These are phyloP conservation scores for Hylomyscus alleni DNA, from an alignment of 2,797 vertebrate species.

Conservation along the genomic window DNA sequence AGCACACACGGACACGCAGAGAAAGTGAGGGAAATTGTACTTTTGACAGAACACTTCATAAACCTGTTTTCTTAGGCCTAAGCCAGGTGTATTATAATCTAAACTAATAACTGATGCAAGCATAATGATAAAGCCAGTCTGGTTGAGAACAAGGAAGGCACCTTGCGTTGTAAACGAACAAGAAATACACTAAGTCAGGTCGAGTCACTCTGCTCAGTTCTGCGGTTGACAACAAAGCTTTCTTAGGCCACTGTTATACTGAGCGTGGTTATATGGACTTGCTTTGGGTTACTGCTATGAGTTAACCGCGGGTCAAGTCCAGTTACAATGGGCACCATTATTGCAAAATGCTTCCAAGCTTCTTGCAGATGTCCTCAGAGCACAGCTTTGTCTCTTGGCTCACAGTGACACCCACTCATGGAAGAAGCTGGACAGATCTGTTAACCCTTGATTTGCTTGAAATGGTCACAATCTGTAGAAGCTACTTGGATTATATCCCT, in stretches of 20 bases:
- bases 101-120: slow-evolving; percentile 55
- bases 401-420: background rate
- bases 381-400: slow-evolving; percentile 58
- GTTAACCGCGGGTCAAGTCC: slow-evolving; percentile 71
- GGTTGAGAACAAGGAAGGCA: slow-evolving; percentile 20
- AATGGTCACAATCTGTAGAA: background rate
- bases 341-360: slow-evolving; percentile 57
- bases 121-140: background rate
- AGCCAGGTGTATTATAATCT: slow-evolving; percentile 6
- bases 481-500: background rate
- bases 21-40: background rate
- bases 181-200: background rate
- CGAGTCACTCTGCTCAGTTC: background rate
- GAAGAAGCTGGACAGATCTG: background rate
- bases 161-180: background rate
- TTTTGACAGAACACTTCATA: slow-evolving; percentile 64
- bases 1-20: background rate
- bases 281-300: slow-evolving; percentile 46
- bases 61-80: slow-evolving; percentile 59
- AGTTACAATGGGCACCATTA: slow-evolving; percentile 75
- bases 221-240: background rate
- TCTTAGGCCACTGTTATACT: slow-evolving; percentile 3
- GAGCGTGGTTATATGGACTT: slow-evolving; percentile 53
- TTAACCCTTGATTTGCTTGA: slow-evolving; percentile 33
- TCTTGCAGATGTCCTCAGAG: slow-evolving; percentile 46